Evolutionary conservation across 1,140 invertebrate species (phyloP), one percentile per base, ranked within the genome.

Genomic region (Lepidotrigona ventralis): DNA sequence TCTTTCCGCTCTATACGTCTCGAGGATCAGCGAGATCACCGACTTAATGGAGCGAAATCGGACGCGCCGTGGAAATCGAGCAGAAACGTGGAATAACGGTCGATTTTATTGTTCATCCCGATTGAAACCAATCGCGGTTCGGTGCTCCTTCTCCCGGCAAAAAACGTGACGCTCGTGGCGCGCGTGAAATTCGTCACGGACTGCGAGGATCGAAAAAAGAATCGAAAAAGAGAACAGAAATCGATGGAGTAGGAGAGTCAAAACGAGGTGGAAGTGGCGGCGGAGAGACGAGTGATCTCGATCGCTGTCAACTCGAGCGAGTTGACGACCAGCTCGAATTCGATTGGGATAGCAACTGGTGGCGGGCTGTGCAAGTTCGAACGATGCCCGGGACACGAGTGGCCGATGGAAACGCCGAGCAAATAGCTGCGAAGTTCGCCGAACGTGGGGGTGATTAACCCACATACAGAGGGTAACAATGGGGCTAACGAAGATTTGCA

Each of bases 401-500:
- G 72, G 54, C 60, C 51, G 72, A 56, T 60, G 60, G 60, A 68
- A 75, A 58, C 51, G 73, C 66, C 54, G 54, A n/a, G 54, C n/a
- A 66, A 79, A 82, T 53, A 64, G 64, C 64, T 26, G 63, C 68
- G 51, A 83, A 79, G 74, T 83, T 79, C 46, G 29, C 39, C 74
- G 81, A 76, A 77, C 74, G 33, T 33, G 74, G 82, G 39, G 39
- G 39, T 73, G 82, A 83, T 83, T 83, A 83, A 83, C 82, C 82
- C 69, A 79, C 82, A 83, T 83, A 66, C 64, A 29, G 51, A 19
- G 19, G 29, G 74, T 17, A 73, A 83, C 82, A 83, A 83, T 83
- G 77, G 69, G 29, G 26, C 69, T 83, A 83, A 83, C 82, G 82
- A 83, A 83, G 82, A 83, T 83, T 83, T 56, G 29, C 76, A 72